Conservation (phyloP, 2,888 invertebrate genomes). For the Andrena marginata region DNA sequence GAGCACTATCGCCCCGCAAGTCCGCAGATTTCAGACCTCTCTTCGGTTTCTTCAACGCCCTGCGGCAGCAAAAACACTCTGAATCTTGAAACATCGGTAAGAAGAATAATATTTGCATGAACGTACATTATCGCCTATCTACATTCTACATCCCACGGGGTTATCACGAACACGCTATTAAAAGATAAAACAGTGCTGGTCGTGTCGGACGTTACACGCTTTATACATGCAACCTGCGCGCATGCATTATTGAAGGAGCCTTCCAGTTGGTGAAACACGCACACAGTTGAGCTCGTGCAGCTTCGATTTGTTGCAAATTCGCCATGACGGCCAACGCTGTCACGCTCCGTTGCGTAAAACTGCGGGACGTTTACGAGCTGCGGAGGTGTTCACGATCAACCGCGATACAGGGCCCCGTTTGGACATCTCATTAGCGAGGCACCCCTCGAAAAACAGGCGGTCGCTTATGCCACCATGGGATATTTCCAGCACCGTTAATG, state of each 20-base stretch:
- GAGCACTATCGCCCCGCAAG: too few species aligned
- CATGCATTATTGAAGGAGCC: slow-evolving; percentile 43
- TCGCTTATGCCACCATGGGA: slow-evolving; percentile 8
- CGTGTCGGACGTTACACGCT: slow-evolving; percentile 20
- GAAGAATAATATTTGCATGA: slow-evolving; percentile 25
- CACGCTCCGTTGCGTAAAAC: slow-evolving; percentile 58
- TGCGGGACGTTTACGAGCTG: slow-evolving; percentile 58
- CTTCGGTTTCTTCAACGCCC: too few species aligned
- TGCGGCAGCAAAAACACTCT: background rate
- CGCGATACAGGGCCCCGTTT: slow-evolving; percentile 38
- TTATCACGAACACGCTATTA: slow-evolving; percentile 36
- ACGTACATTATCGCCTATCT: slow-evolving; percentile 12
- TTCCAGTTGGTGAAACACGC: slow-evolving; percentile 27
- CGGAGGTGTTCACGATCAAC: slow-evolving; percentile 51
- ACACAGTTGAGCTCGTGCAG: background rate
- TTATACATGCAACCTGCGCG: slow-evolving; percentile 18
- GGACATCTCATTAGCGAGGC: slow-evolving; percentile 65
- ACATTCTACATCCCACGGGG: background rate
- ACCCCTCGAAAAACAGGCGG: slow-evolving; percentile 53
- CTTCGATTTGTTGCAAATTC: slow-evolving; percentile 53
- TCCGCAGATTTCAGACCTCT: too few species aligned
- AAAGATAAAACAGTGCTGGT: slow-evolving; percentile 45
- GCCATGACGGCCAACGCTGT: slow-evolving; percentile 46
- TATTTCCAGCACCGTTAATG: slow-evolving; percentile 18
- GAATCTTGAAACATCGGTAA: slow-evolving; percentile 21